A percentile compares a stretch with the other conserved stretches of the same genome.
Conservation (phyloP, 2,113 vertebrate genomes). For the Periophthalmodon schlosseri region DNA sequence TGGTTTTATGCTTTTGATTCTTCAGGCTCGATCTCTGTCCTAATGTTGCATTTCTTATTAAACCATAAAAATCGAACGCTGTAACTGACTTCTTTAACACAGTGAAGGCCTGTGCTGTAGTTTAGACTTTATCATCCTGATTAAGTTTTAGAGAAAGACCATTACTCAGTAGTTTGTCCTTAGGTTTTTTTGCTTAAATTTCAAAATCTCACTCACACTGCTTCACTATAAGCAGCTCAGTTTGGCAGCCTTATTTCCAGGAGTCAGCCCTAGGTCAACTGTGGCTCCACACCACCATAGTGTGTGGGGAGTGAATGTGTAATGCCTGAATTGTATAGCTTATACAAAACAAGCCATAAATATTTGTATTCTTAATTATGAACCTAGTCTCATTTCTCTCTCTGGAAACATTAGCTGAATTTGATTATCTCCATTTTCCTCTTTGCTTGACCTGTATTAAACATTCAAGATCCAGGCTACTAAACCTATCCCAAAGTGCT, state of each 20-base stretch:
- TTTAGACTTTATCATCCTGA: not conserved
- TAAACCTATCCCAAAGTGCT: slow-evolving; percentile 32
- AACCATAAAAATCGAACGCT: not conserved
- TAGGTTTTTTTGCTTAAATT: not conserved
- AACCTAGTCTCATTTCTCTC: slow-evolving; percentile 1
- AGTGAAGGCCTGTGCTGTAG: not conserved
- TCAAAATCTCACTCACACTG: not conserved
- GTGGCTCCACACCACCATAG: not conserved
- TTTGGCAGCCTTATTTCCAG: not conserved
- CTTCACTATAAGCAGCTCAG: not conserved
- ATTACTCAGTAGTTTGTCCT: not conserved
- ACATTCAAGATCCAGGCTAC: slow-evolving; percentile 42
- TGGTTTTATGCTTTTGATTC: not conserved
- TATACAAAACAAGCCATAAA: not conserved
- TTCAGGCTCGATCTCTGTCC: not conserved
- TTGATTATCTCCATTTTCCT: slow-evolving; percentile 13
- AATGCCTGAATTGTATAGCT: not conserved
- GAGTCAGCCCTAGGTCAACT: not conserved
- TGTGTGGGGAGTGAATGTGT: not conserved
- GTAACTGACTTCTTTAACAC: not conserved
- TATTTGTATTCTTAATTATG: slow-evolving; percentile 7
- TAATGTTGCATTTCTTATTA: slow-evolving; percentile 1
- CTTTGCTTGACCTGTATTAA: slow-evolving; percentile 44
- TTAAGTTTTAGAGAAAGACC: not conserved
- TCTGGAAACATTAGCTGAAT: not conserved